Evolutionary conservation across 1,140 invertebrate species (phyloP), one percentile per base, ranked within the genome.

Genomic region (Helicoverpa armigera): DNA sequence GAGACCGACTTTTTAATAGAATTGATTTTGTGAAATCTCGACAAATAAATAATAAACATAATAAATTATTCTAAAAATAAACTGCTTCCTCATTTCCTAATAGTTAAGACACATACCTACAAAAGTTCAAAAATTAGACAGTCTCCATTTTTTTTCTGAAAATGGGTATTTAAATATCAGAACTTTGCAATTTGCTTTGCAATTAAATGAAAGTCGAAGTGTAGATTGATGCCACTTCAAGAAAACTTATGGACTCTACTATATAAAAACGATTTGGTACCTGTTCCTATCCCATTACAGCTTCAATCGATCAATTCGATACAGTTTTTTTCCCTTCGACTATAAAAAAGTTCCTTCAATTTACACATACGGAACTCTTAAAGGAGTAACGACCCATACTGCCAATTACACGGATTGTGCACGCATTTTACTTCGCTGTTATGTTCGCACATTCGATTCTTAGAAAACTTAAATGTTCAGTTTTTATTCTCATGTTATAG

Each of bases 361-460:
- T 35, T 35, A 35, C 35, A 73, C 51, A 18, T 54, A 67, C 60
- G 61, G 61, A 77, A 67, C 60, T 65, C 75, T 67, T 54, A 88
- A 90, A 86, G 23, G 84, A 87, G 81, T 90, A 90, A 91, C 87
- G 86, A 89, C 83, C 87, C 60, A 65, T 14, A 65, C 67, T 70
- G 75, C 75, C 73, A 77, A 77, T 77, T 77, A 77, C 75, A 77
- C 75, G 75, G 75, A 77, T 77, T 77, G 48, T 67, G 61, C 60
- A 77, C 75, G 75, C 75, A 77, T 77, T 77, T 77, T 77, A 77
- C 56, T 51, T 61, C 35, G 73, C 29, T 77, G 61, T 77, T 54
- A 14, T 53, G 75, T 65, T 65, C 75, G 60, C 58, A 75, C 73
- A 75, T 75, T 29, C 43, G 56, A 43, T 75, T 75, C 73, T 61